These are phyloP conservation scores for Phymastichus coffea DNA, from an alignment of 1,140 invertebrate species.

Conservation along the genomic window DNA sequence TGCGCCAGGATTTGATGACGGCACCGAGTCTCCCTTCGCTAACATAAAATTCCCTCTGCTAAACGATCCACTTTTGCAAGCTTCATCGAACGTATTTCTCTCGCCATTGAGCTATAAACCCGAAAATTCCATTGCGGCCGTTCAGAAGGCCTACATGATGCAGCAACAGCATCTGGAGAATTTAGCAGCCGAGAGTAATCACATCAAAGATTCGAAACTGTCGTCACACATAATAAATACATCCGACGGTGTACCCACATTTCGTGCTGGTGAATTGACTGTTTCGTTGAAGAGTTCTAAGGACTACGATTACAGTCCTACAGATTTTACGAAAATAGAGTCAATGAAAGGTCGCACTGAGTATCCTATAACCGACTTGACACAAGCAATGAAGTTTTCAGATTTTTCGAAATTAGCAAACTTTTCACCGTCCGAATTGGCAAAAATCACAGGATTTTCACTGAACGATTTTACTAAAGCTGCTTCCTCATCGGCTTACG, in stretches of 20 bases:
- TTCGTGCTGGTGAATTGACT: slow-evolving; percentile 51
- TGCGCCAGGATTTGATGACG: slow-evolving; percentile 48
- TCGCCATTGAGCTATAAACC: slow-evolving; percentile 50
- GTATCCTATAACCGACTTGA: slow-evolving; percentile 46
- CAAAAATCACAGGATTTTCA: slow-evolving; percentile 49
- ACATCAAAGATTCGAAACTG: slow-evolving; percentile 39
- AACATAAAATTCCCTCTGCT: slow-evolving; percentile 50
- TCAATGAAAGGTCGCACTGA: slow-evolving; percentile 38
- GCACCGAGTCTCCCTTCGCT: slow-evolving; percentile 37
- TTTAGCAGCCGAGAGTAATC: slow-evolving; percentile 29
- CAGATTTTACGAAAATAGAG: slow-evolving; percentile 46
- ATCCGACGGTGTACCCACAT: slow-evolving; percentile 47
- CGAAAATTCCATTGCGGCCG: slow-evolving; percentile 45
- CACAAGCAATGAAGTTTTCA: slow-evolving; percentile 48
- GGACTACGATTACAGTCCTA: slow-evolving; percentile 40
- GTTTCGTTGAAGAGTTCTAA: slow-evolving; percentile 52
- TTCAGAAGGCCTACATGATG: slow-evolving; percentile 47
- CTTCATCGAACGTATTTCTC: slow-evolving; percentile 47
- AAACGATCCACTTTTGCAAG: slow-evolving; percentile 43
- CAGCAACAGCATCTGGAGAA: slow-evolving; percentile 38
- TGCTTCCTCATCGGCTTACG: slow-evolving; percentile 47
- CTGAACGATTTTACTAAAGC: slow-evolving; percentile 51
- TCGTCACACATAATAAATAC: slow-evolving; percentile 37
- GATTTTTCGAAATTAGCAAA: slow-evolving; percentile 45
- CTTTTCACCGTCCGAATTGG: slow-evolving; percentile 46